Conservation (phyloP, 2,888 invertebrate genomes). For the Euplagia quadripunctaria region DNA sequence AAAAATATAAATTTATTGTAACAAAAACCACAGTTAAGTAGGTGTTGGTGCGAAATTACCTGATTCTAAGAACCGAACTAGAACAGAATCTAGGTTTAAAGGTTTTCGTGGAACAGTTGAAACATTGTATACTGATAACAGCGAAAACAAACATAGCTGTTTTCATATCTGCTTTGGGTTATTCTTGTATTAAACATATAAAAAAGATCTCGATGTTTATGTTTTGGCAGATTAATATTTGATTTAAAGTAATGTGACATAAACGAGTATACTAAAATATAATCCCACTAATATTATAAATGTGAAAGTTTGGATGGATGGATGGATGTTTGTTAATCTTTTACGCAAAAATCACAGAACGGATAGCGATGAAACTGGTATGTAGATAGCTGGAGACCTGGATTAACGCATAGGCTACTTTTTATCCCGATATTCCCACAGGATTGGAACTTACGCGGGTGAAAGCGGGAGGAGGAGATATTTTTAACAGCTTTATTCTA, state of each 20-base stretch:
- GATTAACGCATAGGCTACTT: no score
- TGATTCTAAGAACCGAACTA: background rate
- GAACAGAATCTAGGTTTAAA: slow-evolving; percentile 38
- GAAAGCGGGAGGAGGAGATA: no score
- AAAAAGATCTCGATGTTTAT: background rate
- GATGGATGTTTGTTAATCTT: no score
- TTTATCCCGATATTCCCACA: no score
- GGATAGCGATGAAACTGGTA: no score
- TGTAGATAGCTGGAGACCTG: no score
- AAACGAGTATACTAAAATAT: background rate
- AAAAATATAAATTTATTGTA: background rate
- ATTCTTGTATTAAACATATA: background rate
- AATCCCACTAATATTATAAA: no score
- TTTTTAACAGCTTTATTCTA: background rate
- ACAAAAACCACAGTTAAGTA: background rate
- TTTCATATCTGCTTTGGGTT: background rate
- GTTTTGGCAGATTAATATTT: background rate
- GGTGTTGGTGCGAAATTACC: background rate
- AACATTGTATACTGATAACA: slow-evolving; percentile 29
- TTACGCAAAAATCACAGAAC: no score
- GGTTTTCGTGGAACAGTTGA: slow-evolving; percentile 35
- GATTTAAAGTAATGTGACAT: background rate
- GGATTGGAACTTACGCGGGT: no score
- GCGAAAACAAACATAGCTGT: slow-evolving; percentile 26
- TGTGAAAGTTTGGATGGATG: background rate